Conservation (phyloP, 2,888 invertebrate genomes). For the Agrilus mali region DNA sequence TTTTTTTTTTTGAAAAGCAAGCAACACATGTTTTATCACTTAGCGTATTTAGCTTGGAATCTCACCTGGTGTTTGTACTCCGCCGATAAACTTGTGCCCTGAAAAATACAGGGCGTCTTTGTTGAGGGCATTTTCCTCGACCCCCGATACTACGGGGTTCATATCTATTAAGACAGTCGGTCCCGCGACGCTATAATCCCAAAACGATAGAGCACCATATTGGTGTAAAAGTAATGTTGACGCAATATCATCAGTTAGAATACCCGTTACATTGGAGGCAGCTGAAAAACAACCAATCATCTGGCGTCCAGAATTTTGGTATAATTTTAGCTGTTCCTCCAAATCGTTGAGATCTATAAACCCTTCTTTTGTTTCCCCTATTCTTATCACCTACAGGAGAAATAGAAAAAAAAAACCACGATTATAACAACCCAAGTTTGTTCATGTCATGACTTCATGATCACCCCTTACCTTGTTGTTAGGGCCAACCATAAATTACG, state of each 20-base stretch:
- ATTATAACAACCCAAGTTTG: too few relatives aligned
- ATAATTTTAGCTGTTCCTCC: conserved; percentile 53
- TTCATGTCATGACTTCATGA: too few relatives aligned
- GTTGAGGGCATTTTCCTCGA: conserved; percentile 54
- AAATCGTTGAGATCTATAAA: conserved; percentile 66
- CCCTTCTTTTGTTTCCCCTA: conserved; percentile 68
- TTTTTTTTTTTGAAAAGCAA: not conserved
- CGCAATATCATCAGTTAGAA: conserved; percentile 70
- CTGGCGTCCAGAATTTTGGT: conserved; percentile 47
- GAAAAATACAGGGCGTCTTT: conserved; percentile 86
- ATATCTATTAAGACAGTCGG: conserved; percentile 70
- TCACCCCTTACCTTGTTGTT: too few relatives aligned
- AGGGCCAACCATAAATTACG: too few relatives aligned
- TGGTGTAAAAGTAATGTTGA: conserved; percentile 70
- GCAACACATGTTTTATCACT: not conserved
- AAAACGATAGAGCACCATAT: conserved; percentile 72
- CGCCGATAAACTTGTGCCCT: conserved; percentile 83
- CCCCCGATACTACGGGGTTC: conserved; percentile 65
- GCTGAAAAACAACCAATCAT: conserved; percentile 79
- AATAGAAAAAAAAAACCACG: not conserved
- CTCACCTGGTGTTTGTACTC: conserved; percentile 69
- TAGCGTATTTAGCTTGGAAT: not conserved
- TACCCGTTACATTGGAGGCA: conserved; percentile 80
- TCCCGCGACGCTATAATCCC: conserved; percentile 82
- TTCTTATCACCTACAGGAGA: conserved; percentile 54